Percentiles rank a stretch among this genome's conserved stretches.
Evolutionary conservation across 2,113 vertebrate genomes (phyloP).

Genomic region (Dipodomys merriami): DNA sequence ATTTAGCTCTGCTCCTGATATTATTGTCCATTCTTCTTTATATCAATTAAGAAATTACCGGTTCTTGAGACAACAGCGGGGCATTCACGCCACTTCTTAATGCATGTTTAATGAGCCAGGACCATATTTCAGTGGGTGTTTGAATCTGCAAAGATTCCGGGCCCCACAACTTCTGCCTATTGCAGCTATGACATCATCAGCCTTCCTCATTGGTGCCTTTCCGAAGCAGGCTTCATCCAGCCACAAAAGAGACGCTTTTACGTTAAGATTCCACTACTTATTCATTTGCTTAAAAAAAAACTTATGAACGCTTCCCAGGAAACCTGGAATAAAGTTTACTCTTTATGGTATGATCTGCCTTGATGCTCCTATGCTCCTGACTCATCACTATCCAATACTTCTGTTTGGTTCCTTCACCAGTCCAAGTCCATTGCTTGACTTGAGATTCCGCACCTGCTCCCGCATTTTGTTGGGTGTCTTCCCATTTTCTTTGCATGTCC

Average conservation of each 20-base stretch:
- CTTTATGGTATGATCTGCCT: not conserved
- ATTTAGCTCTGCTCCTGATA: not conserved
- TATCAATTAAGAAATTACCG: not conserved
- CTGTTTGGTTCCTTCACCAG: not conserved
- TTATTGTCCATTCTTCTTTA: not conserved
- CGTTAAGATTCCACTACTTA: not conserved
- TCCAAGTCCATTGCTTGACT: not conserved
- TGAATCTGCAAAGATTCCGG: not conserved
- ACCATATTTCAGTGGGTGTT: too few species aligned
- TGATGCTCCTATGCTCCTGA: not conserved
- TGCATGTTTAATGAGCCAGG: not conserved
- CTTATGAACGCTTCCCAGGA: not conserved
- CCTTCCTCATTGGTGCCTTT: not conserved
- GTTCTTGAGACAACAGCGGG: not conserved
- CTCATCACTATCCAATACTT: not conserved
- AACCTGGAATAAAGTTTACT: not conserved
- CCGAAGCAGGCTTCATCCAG: not conserved
- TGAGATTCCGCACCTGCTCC: fast-evolving
- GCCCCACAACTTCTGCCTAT: not conserved
- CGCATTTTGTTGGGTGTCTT: not conserved
- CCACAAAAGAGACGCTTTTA: not conserved
- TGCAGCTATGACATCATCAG: not conserved
- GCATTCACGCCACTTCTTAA: not conserved
- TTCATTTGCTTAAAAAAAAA: not conserved
- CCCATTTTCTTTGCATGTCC: not conserved